Base-by-base conservation (phyloP, 2,888 invertebrate genomes). In the Chaetoderma sp. region DNA sequence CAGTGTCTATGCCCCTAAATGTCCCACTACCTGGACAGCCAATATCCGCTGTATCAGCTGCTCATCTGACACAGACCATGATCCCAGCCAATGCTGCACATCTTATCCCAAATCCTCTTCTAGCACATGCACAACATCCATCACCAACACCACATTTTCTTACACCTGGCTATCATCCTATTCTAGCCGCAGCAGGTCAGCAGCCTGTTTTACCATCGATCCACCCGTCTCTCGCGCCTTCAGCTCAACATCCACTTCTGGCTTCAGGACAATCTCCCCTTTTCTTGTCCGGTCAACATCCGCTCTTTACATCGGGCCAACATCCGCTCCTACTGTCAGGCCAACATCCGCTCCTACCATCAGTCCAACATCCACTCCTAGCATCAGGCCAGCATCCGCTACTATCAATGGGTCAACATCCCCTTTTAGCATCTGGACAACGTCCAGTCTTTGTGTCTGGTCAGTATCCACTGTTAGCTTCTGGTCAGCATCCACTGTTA, bases 201-300 rank as follows among this genome's bases (percentile, higher is more conserved):
- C 39, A 42, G 18, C 57, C 30, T 25, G 25, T 57, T 16, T 27
- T 57, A 27, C 27, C 57, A 25, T 27, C 36, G 28, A 49, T 54
- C 8, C 42, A 59, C 25, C 65, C 52, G 18, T 47, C 59, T 10
- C 30, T 59, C 18, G 52, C 60, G 4, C 63, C 66, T 8, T 67
- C 68, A 36, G 71, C 68, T 2, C 71, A 72, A 39, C 67, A 69
- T 13, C 69, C 63, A 45, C 63, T 30, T 6, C 72, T 30, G 47
- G 57, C 70, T 54, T 42, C 74, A 73, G n/a, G n/a, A n/a, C n/a
- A n/a, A n/a, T n/a, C n/a, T n/a, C n/a, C n/a, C n/a, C n/a, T n/a
- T n/a, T n/a, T n/a, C n/a, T n/a, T n/a, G n/a, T n/a, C n/a, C n/a
- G n/a, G n/a, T n/a, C n/a, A n/a, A n/a, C n/a, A n/a, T n/a, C n/a